Evolutionary conservation across 2,113 vertebrate genomes (phyloP).

Genomic region (Dendropsophus ebraccatus): DNA sequence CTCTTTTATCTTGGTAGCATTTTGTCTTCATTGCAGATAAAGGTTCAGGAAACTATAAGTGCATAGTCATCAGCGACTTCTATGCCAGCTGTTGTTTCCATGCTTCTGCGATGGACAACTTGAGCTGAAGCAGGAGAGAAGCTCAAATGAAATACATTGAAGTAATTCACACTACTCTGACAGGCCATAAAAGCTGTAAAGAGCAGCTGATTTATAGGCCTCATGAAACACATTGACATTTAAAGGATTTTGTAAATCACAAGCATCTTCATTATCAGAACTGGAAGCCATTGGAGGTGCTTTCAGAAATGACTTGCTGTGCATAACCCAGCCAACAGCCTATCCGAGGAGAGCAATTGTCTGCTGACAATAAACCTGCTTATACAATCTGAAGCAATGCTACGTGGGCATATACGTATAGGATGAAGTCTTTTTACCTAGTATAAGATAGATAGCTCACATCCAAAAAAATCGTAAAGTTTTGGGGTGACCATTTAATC

Average conservation of each 20-base stretch:
- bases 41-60: neutral
- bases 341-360: neutral
- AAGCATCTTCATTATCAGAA: neutral
- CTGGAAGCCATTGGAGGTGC: neutral
- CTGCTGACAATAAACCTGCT: neutral
- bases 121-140: neutral
- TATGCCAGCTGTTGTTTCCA: neutral
- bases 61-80: neutral
- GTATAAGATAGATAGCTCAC: neutral
- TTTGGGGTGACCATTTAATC: neutral
- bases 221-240: constrained; percentile 5
- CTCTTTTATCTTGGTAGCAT: neutral
- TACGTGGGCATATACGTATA: neutral
- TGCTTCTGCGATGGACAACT: neutral
- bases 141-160: neutral
- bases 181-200: neutral
- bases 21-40: neutral
- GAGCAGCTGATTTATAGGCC: neutral
- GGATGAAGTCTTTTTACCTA: too few species aligned
- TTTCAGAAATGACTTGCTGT: neutral
- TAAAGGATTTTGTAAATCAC: constrained; percentile 22
- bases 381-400: neutral
- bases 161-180: constrained; percentile 9
- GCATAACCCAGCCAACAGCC: neutral
- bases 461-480: neutral